These are phyloP conservation scores for Hystrix cristata DNA, from an alignment of 2,113 vertebrate genomes.

Conservation along the genomic window DNA sequence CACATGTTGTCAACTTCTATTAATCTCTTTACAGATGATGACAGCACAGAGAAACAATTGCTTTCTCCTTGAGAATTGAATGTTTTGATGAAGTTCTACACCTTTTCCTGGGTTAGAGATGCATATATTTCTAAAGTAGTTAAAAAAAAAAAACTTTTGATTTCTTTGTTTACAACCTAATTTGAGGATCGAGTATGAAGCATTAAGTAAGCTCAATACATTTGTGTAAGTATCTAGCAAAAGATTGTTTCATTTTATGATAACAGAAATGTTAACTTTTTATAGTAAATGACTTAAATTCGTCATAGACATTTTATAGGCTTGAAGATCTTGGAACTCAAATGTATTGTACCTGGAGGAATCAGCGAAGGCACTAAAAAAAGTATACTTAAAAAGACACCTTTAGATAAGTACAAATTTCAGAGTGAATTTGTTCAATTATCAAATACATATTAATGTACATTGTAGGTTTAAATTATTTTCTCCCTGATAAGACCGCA, in stretches of 20 bases:
- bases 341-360: not conserved
- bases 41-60: slow-evolving; percentile 82
- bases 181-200: not conserved
- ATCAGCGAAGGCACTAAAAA: not conserved
- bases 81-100: slow-evolving; percentile 73
- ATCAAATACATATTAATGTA: not conserved
- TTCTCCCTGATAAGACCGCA: not conserved
- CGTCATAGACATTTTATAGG: not conserved
- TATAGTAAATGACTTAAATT: not conserved
- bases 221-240: not conserved
- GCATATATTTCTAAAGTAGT: not conserved
- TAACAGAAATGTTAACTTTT: not conserved
- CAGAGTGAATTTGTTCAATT: not conserved
- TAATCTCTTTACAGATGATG: slow-evolving; percentile 86
- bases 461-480: not conserved
- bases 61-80: slow-evolving; percentile 78
- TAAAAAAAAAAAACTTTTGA: not conserved
- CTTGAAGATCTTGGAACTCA: not conserved
- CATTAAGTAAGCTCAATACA: not conserved
- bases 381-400: not conserved
- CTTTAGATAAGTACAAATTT: slow-evolving; percentile 39
- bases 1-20: slow-evolving; percentile 85
- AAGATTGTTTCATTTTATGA: slow-evolving; percentile 20
- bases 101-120: slow-evolving; percentile 74
- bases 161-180: not conserved